Evolutionary conservation across 2,797 vertebrate species (phyloP).

Genomic region (Falco berigora): DNA sequence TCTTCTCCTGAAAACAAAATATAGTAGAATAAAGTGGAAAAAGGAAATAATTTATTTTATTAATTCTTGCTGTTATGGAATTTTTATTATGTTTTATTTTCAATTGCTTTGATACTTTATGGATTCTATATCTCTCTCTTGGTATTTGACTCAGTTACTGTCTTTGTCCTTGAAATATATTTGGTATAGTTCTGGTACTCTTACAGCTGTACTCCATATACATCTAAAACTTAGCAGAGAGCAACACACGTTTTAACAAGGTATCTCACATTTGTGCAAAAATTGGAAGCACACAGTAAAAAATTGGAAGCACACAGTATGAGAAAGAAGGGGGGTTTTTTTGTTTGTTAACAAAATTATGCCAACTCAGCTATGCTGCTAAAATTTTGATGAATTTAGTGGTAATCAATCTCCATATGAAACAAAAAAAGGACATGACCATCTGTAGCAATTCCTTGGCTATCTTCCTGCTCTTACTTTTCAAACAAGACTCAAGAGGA

Average conservation of each 20-base stretch:
- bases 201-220: background rate
- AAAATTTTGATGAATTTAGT: background rate
- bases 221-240: background rate
- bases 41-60: background rate
- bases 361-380: background rate
- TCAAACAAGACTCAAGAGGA: background rate
- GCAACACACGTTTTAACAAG: background rate
- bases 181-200: background rate
- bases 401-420: background rate
- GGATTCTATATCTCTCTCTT: background rate
- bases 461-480: background rate
- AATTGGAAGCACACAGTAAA: background rate
- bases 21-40: background rate
- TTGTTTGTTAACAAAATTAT: background rate
- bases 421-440: background rate
- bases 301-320: background rate
- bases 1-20: background rate
- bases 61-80: background rate
- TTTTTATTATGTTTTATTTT: background rate
- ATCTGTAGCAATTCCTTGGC: background rate
- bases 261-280: background rate
- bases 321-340: background rate
- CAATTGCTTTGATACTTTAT: background rate
- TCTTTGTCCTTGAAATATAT: background rate
- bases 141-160: background rate